A percentile compares a stretch with the other conserved stretches of the same genome.
Conservation (phyloP, 2,888 invertebrate species). For the Dasypolia templi region DNA sequence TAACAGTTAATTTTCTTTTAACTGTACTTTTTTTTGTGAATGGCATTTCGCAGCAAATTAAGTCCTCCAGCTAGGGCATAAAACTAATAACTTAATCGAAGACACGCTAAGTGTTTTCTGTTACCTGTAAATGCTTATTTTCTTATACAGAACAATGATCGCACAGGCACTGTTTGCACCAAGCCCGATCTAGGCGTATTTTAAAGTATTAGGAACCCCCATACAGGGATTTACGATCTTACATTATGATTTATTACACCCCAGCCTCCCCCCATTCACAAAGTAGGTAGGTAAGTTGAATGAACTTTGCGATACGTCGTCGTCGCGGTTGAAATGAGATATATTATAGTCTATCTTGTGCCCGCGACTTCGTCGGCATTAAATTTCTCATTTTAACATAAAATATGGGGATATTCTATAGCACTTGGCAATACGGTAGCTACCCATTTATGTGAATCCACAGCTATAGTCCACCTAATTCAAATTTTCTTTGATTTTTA, state of each 20-base stretch:
- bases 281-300: slow-evolving; percentile 3
- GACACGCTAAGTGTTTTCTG: not conserved
- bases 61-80: not conserved
- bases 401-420: too few species aligned
- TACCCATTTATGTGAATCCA: too few species aligned
- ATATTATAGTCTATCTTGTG: not conserved
- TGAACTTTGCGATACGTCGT: slow-evolving; percentile 1
- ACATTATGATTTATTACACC: slow-evolving; percentile 27
- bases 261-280: not conserved
- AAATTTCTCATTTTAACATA: too few species aligned
- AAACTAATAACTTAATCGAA: not conserved
- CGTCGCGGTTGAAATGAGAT: not conserved
- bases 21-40: not conserved
- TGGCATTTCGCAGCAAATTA: not conserved
- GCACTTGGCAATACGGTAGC: too few species aligned
- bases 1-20: not conserved
- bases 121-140: not conserved
- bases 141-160: not conserved
- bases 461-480: too few species aligned
- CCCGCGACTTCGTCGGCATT: not conserved
- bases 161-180: not conserved
- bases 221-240: not conserved
- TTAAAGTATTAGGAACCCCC: slow-evolving; percentile 1
- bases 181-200: not conserved
- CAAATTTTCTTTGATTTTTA: too few species aligned